A percentile compares a stretch with the other conserved stretches of the same genome.
Evolutionary conservation across 1,140 invertebrate species (phyloP).

Genomic region (Coelopa frigida): DNA sequence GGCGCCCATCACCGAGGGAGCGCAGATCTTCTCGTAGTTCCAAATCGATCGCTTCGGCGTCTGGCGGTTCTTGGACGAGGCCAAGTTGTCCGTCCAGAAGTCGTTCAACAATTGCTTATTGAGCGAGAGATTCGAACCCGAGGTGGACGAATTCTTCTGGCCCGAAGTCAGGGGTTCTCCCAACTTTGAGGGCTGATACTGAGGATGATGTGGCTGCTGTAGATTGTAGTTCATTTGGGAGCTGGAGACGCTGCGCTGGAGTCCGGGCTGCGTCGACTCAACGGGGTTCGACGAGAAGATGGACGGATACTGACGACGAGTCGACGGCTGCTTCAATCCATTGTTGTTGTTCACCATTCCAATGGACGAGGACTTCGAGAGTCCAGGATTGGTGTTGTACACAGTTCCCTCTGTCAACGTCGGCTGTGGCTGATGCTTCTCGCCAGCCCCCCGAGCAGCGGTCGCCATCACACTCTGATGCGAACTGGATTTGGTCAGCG

Average conservation of each 20-base stretch:
- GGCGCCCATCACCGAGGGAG: conserved; percentile 24
- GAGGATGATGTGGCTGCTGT: background rate
- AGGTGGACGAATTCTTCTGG: conserved; percentile 15
- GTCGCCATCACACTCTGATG: conserved; percentile 25
- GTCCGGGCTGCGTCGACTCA: conserved; percentile 21
- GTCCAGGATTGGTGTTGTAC: conserved; percentile 2
- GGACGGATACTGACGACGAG: conserved; percentile 34
- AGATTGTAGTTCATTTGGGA: conserved; percentile 26
- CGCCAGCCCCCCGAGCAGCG: background rate
- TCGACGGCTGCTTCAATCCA: conserved; percentile 1
- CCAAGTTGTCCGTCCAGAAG: conserved; percentile 41
- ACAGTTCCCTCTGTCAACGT: background rate
- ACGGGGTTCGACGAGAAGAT: conserved; percentile 27
- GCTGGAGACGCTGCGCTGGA: conserved; percentile 41
- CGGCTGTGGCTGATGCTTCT: conserved; percentile 1
- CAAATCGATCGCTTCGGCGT: conserved; percentile 39
- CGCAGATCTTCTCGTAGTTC: conserved; percentile 44
- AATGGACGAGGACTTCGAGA: conserved; percentile 33
- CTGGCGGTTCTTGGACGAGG: conserved; percentile 33
- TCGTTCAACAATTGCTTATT: conserved; percentile 43
- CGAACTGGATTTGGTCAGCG: conserved; percentile 36
- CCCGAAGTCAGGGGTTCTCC: background rate
- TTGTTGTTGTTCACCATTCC: conserved; percentile 26
- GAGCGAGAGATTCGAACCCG: conserved; percentile 36
- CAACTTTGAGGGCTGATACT: background rate